Conservation (phyloP, 2,113 vertebrate genomes). For the Ellobius talpinus region DNA sequence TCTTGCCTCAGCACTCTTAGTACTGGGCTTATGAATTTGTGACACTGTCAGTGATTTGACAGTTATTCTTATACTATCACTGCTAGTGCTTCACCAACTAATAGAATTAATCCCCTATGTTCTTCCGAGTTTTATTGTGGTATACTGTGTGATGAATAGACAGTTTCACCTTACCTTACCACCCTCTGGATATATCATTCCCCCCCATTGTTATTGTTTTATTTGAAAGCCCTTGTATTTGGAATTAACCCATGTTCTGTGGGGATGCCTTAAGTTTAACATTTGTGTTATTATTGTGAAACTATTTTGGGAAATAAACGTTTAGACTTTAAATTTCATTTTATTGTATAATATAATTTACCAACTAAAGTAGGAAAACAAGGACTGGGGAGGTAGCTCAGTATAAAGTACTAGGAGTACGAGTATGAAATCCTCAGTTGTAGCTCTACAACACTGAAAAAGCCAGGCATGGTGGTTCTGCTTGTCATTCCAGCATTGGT, state of each 20-base stretch:
- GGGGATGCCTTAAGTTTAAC: neutral
- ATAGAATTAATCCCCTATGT: neutral
- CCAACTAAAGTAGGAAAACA: neutral
- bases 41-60: neutral
- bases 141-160: neutral
- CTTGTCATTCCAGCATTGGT: neutral
- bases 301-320: neutral
- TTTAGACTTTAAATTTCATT: neutral
- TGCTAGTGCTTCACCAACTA: neutral
- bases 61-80: neutral
- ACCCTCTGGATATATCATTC: neutral
- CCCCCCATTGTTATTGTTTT: neutral
- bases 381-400: neutral
- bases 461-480: neutral
- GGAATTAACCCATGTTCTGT: neutral
- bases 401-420: neutral
- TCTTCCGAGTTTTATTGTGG: neutral
- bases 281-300: neutral
- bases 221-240: neutral
- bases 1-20: too few species aligned
- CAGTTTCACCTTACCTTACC: neutral
- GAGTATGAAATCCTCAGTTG: neutral
- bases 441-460: too few species aligned
- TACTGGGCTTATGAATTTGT: neutral
- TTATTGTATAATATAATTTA: neutral